A percentile compares a stretch with the other conserved stretches of the same genome.
phyloP scores from a whole-genome alignment of 1,140 invertebrate species.

The Linepithema humile region DNA sequence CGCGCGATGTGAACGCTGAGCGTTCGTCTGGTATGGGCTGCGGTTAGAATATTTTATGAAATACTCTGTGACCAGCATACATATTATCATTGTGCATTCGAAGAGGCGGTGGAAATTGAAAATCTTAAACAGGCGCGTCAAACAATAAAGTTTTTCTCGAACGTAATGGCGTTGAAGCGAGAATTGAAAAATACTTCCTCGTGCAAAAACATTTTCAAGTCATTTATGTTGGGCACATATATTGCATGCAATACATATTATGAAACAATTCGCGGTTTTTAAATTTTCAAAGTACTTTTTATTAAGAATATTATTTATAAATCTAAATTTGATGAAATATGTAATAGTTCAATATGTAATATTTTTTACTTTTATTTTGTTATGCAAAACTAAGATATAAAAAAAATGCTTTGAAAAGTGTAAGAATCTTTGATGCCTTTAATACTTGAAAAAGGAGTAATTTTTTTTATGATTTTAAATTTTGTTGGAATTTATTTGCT shows the following conservation, averaged over 20 bases:
- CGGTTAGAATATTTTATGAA: slow-evolving; percentile 49
- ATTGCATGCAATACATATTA: not conserved
- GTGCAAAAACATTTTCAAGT: not conserved
- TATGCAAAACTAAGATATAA: not conserved
- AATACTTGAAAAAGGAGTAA: not conserved
- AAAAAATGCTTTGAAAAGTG: not conserved
- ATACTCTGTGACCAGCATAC: slow-evolving; percentile 33
- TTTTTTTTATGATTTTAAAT: not conserved
- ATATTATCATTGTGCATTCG: not conserved
- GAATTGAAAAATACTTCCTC: not conserved
- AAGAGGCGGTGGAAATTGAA: slow-evolving; percentile 28
- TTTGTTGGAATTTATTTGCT: not conserved
- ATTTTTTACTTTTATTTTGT: not conserved
- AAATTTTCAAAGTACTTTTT: not conserved
- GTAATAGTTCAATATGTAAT: not conserved
- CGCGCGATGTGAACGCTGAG: not conserved
- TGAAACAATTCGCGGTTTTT: not conserved
- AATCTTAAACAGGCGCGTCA: not conserved
- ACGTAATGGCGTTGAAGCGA: not conserved
- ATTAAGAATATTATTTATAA: not conserved
- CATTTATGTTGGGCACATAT: not conserved
- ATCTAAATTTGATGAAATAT: not conserved
- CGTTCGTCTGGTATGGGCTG: slow-evolving; percentile 1
- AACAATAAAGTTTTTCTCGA: not conserved
- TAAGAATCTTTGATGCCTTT: not conserved